A percentile compares a stretch with the other conserved stretches of the same genome.
These are phyloP conservation scores for Sebastes flavidus DNA, from an alignment of 2,797 vertebrate species.

Conservation along the genomic window DNA sequence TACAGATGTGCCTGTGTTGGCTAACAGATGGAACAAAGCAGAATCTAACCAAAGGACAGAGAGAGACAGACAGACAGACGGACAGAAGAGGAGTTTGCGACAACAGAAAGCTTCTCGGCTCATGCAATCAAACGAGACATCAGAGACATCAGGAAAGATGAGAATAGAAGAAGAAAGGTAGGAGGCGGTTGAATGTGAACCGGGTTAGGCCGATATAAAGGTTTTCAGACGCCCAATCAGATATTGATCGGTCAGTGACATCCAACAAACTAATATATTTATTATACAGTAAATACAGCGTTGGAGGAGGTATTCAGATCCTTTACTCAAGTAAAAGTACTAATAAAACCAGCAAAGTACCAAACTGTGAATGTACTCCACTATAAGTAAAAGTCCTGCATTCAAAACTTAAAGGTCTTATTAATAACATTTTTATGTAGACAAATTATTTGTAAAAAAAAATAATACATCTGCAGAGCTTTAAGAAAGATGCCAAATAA, in stretches of 20 bases:
- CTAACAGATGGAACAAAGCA: constrained; percentile 56
- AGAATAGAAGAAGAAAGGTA: neutral
- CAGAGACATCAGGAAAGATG: neutral
- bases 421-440: too few species aligned
- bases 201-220: constrained; percentile 18
- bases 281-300: neutral
- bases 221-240: neutral
- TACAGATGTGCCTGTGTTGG: constrained; percentile 55
- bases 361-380: neutral
- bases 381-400: neutral
- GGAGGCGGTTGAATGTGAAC: neutral
- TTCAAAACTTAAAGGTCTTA: too few species aligned
- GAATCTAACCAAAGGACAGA: constrained; percentile 35
- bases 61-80: neutral
- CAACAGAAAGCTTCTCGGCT: constrained; percentile 38
- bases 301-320: neutral
- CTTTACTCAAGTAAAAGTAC: neutral
- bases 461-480: too few species aligned
- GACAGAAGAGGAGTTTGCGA: constrained; percentile 19
- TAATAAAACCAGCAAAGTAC: neutral
- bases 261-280: neutral
- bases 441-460: too few species aligned
- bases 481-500: too few species aligned
- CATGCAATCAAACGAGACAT: constrained; percentile 60
- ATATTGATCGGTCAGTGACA: neutral